Base-by-base conservation (phyloP, 2,888 invertebrate species). In the Teinopalpus imperialis region DNA sequence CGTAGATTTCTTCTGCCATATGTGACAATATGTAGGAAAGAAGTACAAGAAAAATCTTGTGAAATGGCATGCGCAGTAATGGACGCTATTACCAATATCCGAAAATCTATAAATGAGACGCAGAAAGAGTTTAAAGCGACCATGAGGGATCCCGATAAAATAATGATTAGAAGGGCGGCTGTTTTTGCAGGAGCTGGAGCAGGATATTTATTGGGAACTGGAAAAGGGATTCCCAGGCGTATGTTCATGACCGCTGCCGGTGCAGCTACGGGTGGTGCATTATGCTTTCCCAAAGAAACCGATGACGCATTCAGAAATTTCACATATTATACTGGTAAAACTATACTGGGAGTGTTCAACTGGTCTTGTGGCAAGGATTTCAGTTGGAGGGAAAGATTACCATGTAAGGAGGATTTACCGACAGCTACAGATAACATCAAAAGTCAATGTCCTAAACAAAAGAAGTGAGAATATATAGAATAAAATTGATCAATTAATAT, bases 211-310 rank as follows among this genome's bases (percentile, higher is more conserved):
- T 9, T 60, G 9, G 62, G 60, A 2, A 39, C 47, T 3, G 54
- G 57, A 1, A 56, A 49, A 4, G 59, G 64, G 0, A 37, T 69
- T 3, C 57, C 71, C 0, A 51, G 54, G 2, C 53, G 58, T 4
- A 0, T 73, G 0, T 57, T 77, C 39, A 66, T 52, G 21, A 63
- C 73, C 0, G 52, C 63, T 0, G 13, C 69, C 0, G 75, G 77
- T 0, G 55, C 69, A 0, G 43, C 78, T 0, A 48, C 66, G 0
- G 51, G 66, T 1, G 81, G 81, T 0, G 66, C 74, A 0, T 14
- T 80, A 0, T 74, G 74, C 50, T 80, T 78, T 14, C 81, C 81
- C 0, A 65, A 73, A n/a, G 75, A 78, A 46, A 78, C 79, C 0
- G 83, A 85, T 30, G 59, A 65, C 1, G 35, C 52, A 0, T 69